Percentiles rank a stretch among this genome's conserved stretches.
Conservation (phyloP, 2,888 invertebrate species). For the Drosophila monieri region DNA sequence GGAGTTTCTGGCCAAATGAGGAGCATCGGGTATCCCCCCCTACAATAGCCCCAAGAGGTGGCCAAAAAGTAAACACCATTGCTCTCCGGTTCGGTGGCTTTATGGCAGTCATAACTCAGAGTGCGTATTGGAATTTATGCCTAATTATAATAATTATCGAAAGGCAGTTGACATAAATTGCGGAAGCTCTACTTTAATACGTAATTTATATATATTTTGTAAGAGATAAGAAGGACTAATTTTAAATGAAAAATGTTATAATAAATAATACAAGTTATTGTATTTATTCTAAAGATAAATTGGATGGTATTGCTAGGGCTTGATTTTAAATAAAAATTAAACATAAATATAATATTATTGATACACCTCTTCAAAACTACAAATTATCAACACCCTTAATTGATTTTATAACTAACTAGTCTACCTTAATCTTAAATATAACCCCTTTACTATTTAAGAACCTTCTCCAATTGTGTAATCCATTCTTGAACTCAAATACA, state of each 20-base stretch:
- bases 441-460: neutral
- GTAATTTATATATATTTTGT: neutral
- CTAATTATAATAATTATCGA: constrained; percentile 1
- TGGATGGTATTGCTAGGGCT: too few species aligned
- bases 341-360: too few species aligned
- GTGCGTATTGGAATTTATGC: neutral
- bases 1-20: constrained; percentile 5
- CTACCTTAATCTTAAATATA: neutral
- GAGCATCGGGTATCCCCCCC: neutral
- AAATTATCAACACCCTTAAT: too few species aligned
- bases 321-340: too few species aligned
- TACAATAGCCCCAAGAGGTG: neutral
- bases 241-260: neutral
- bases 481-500: neutral
- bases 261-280: neutral
- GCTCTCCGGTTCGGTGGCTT: neutral
- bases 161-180: constrained; percentile 1
- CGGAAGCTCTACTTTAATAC: neutral
- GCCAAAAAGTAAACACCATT: neutral
- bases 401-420: too few species aligned
- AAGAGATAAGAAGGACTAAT: neutral
- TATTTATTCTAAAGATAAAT: too few species aligned
- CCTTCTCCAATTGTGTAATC: neutral
- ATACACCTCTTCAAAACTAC: too few species aligned
- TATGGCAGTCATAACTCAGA: neutral